Conservation (phyloP, 2,888 invertebrate genomes). For the Serrognathus titanus region DNA sequence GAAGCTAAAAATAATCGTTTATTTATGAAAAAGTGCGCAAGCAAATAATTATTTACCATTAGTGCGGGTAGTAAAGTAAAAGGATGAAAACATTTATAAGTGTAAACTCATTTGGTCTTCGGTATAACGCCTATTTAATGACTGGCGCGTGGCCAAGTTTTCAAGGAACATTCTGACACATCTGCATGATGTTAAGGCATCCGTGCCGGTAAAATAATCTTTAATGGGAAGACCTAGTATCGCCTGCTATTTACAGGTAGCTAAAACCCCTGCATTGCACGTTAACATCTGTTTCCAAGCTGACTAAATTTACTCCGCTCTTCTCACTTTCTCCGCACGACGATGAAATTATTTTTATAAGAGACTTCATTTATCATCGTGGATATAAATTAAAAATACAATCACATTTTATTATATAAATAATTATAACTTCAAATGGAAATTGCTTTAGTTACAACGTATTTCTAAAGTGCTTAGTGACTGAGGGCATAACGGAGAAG, state of each 20-base stretch:
- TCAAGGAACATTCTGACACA: conserved; percentile 27
- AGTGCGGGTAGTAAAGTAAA: background rate
- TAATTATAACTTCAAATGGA: too few species aligned
- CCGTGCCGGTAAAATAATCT: conserved; percentile 18
- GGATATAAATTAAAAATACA: too few species aligned
- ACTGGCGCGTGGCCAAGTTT: conserved; percentile 26
- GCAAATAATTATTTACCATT: background rate
- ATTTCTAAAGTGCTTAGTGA: too few species aligned
- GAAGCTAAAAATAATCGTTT: too few species aligned
- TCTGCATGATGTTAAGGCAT: conserved; percentile 23
- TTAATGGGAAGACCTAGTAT: conserved; percentile 10
- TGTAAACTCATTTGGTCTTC: background rate
- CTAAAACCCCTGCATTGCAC: background rate
- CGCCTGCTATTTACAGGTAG: conserved; percentile 16
- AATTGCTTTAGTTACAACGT: too few species aligned
- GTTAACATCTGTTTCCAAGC: conserved; percentile 8
- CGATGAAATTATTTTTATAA: too few species aligned
- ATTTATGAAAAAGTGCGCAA: too few species aligned
- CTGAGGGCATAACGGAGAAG: too few species aligned
- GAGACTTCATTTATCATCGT: too few species aligned
- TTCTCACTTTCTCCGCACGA: too few species aligned
- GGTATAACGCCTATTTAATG: conserved; percentile 22
- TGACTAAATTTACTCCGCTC: too few species aligned
- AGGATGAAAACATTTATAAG: background rate
- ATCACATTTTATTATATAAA: too few species aligned